Conservation (phyloP, 30 jellyfish, hydroid and myxozoan species). For the Hydractinia symbiolongicarpus region DNA sequence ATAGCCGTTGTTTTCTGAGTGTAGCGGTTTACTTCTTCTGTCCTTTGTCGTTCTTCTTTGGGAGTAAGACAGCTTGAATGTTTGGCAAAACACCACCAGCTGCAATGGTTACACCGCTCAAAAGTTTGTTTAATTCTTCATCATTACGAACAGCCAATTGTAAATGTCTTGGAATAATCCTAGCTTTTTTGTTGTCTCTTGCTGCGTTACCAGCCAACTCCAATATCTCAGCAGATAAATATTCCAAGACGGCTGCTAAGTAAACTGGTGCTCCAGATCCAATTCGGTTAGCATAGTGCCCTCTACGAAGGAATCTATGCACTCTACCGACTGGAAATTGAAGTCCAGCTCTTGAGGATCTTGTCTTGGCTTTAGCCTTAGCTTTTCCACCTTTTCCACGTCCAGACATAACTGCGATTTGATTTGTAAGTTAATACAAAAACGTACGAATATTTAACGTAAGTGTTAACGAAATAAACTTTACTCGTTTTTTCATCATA, state of each 20-base stretch:
- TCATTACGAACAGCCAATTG: slow-evolving; percentile 94
- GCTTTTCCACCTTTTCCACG: slow-evolving; percentile 90
- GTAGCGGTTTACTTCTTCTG: slow-evolving; percentile 5
- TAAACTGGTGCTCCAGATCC: slow-evolving; percentile 97
- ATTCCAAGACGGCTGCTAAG: slow-evolving; percentile 94
- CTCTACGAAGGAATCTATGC: slow-evolving; percentile 71
- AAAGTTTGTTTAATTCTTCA: slow-evolving; percentile 89
- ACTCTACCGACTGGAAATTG: slow-evolving; percentile 98
- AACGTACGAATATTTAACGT: too few species aligned
- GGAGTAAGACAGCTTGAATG: slow-evolving; percentile 85
- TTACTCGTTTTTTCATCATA: too few species aligned
- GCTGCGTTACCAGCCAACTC: slow-evolving; percentile 99
- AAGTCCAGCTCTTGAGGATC: slow-evolving; percentile 92
- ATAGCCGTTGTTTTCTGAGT: background rate
- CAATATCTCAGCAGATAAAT: slow-evolving; percentile 90
- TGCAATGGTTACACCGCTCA: slow-evolving; percentile 94
- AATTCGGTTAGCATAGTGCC: slow-evolving; percentile 82
- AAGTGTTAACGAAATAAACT: too few species aligned
- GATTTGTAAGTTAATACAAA: too few species aligned
- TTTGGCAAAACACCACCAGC: slow-evolving; percentile 93
- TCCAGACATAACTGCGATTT: slow-evolving; percentile 52
- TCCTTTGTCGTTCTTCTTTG: slow-evolving; percentile 58
- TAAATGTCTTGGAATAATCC: slow-evolving; percentile 93
- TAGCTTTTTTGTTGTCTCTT: slow-evolving; percentile 86
- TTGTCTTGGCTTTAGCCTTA: slow-evolving; percentile 53